Percentiles rank a stretch among this genome's conserved stretches.
phyloP scores from a whole-genome alignment of 1,140 invertebrate species.

The Sminthurinus signatus region DNA sequence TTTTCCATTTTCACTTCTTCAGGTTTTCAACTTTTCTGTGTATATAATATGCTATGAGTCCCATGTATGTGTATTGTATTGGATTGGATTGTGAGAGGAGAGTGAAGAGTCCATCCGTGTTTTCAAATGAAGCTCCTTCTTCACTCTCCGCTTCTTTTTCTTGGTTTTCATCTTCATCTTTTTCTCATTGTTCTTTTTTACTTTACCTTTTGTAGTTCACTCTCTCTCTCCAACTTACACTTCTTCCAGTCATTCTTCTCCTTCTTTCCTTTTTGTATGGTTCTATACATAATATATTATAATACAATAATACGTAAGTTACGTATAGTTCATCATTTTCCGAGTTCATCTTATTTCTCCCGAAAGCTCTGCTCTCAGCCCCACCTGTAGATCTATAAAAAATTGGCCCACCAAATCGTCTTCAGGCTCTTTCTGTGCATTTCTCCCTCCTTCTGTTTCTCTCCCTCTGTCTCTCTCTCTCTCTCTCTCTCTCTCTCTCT shows the following conservation, averaged over 20 bases:
- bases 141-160: neutral
- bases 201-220: neutral
- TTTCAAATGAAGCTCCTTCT: neutral
- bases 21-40: neutral
- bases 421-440: neutral
- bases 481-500: neutral
- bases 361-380: neutral
- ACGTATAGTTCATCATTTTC: neutral
- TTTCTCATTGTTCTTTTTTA: neutral
- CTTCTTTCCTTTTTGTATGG: neutral
- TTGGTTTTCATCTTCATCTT: neutral
- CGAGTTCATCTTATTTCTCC: neutral
- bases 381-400: conserved; percentile 6
- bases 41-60: too few relatives aligned
- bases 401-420: conserved; percentile 6
- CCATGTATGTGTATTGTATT: neutral
- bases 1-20: conserved; percentile 19
- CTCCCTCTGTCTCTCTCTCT: neutral
- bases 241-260: neutral
- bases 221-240: neutral
- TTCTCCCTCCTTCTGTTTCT: neutral
- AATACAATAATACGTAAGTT: neutral
- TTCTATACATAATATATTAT: neutral
- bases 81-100: neutral
- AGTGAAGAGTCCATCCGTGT: neutral